A percentile compares a stretch with the other conserved stretches of the same genome.
These are phyloP conservation scores for Vollenhovia emeryi DNA, from an alignment of 1,140 invertebrate genomes.

Conservation along the genomic window DNA sequence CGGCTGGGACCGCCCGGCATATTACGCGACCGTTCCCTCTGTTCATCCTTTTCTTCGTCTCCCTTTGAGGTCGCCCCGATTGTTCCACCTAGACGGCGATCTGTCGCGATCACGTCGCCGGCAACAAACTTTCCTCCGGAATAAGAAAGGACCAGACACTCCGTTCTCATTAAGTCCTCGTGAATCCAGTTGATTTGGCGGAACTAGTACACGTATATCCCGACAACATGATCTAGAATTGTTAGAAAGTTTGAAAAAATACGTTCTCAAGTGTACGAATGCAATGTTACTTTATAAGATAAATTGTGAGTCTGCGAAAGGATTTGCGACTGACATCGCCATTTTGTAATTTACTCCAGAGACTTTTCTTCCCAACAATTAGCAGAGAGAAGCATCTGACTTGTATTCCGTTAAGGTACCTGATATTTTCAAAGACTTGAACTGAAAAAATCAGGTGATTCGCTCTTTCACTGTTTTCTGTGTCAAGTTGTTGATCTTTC, in stretches of 20 bases:
- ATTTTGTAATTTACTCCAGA: neutral
- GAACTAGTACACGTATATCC: neutral
- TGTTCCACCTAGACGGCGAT: conserved; percentile 50
- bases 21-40: conserved; percentile 49
- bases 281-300: neutral
- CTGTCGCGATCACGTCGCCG: conserved; percentile 38
- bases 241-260: neutral
- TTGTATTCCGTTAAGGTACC: neutral
- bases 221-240: neutral
- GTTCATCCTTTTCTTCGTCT: conserved; percentile 42
- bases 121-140: conserved; percentile 32
- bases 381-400: neutral
- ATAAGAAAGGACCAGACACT: neutral
- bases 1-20: conserved; percentile 55
- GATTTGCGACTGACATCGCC: neutral
- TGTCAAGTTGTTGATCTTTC: neutral
- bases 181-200: neutral
- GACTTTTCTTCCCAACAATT: neutral
- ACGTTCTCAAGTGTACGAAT: neutral
- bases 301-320: neutral
- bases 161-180: neutral
- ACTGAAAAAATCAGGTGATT: neutral
- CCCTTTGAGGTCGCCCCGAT: conserved; percentile 50
- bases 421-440: neutral
- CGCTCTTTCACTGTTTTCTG: neutral